Conservation (phyloP, 2,888 invertebrate genomes). For the Molanna angustata region DNA sequence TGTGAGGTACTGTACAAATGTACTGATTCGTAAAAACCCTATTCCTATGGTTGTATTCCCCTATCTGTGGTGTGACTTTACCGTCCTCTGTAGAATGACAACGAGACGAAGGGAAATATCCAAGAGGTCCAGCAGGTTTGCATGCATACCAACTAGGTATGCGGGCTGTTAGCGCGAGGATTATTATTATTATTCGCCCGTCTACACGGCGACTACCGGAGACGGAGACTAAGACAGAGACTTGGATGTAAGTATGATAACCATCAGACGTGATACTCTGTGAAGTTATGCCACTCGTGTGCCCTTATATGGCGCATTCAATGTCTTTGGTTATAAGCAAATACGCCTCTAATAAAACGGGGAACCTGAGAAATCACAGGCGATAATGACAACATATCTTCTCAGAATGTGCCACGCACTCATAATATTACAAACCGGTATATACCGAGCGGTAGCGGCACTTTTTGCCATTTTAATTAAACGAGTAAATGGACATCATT, state of each 20-base stretch:
- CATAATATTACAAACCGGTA: too few relatives aligned
- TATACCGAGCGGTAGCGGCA: too few relatives aligned
- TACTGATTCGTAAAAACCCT: too few relatives aligned
- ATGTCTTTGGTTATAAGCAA: neutral
- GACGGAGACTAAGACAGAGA: too few relatives aligned
- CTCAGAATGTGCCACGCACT: too few relatives aligned
- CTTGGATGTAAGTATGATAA: neutral
- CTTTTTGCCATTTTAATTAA: too few relatives aligned
- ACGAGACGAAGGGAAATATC: conserved; percentile 9
- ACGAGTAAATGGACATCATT: too few relatives aligned
- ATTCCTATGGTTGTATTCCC: conserved; percentile 9
- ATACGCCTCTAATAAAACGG: neutral
- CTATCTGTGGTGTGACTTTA: too few relatives aligned
- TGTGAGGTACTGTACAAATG: too few relatives aligned
- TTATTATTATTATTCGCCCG: too few relatives aligned
- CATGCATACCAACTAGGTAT: conserved; percentile 8
- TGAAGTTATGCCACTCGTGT: neutral
- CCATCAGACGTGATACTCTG: neutral
- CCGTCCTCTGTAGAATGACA: too few relatives aligned
- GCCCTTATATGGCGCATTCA: neutral
- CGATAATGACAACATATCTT: neutral
- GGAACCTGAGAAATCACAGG: neutral
- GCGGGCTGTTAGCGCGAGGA: neutral
- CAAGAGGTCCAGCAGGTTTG: conserved; percentile 13
- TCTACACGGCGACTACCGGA: too few relatives aligned